phyloP scores from a whole-genome alignment of 2,888 invertebrate genomes.

The Drosophila limbata region DNA sequence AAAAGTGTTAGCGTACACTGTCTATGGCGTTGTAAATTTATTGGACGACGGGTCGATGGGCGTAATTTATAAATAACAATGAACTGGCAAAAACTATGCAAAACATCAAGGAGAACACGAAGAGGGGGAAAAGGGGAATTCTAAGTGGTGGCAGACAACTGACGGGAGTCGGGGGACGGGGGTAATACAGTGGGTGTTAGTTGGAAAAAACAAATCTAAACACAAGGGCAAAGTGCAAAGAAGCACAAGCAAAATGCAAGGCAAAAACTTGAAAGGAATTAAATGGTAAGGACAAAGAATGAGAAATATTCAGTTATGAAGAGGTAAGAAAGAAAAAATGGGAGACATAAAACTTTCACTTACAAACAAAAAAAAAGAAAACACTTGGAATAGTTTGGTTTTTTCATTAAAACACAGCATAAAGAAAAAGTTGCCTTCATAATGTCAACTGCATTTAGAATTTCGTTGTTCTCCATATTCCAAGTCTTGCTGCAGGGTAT shows the following conservation, averaged over 20 bases:
- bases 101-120: conserved; percentile 3
- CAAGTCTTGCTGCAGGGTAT: neutral
- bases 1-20: conserved; percentile 6
- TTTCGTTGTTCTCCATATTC: neutral
- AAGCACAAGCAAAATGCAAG: neutral
- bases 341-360: neutral
- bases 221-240: conserved; percentile 10
- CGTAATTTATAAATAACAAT: conserved; percentile 51
- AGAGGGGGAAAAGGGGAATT: neutral
- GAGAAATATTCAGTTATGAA: neutral
- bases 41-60: conserved; percentile 46
- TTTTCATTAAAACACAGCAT: neutral
- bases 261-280: neutral
- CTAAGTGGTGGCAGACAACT: neutral
- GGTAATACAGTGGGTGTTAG: neutral
- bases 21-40: conserved; percentile 50
- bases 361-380: neutral
- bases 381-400: neutral
- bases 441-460: conserved; percentile 2
- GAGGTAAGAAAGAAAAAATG: neutral
- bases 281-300: neutral
- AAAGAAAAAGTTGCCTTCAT: neutral
- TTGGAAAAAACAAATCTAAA: neutral
- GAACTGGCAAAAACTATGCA: conserved; percentile 20
- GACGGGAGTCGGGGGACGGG: too few relatives aligned